Evolutionary conservation across 2,888 invertebrate species (phyloP).

Genomic region (Drosophila aldrichi): DNA sequence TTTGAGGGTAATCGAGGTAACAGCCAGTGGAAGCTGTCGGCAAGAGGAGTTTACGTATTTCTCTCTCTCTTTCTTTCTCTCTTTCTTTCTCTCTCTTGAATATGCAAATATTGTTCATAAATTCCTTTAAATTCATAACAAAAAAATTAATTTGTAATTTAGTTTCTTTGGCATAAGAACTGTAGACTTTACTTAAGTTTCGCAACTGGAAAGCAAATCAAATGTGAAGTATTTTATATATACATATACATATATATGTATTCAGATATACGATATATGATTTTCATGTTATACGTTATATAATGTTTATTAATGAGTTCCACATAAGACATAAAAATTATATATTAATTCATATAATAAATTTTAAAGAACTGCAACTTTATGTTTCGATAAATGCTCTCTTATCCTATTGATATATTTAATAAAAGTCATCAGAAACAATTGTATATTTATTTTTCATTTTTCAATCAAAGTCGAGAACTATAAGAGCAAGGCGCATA

Average conservation of each 20-base stretch:
- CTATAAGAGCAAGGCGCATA: not conserved
- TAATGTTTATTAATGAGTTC: not conserved
- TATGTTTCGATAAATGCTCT: not conserved
- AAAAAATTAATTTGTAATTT: too few species aligned
- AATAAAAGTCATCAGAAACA: not conserved
- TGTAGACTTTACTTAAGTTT: not conserved
- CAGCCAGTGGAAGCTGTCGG: not conserved
- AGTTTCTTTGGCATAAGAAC: not conserved
- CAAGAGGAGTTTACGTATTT: not conserved
- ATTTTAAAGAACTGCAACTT: not conserved
- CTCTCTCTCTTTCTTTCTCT: too few species aligned
- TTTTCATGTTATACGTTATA: too few species aligned
- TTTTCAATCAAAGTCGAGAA: not conserved
- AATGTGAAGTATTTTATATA: too few species aligned
- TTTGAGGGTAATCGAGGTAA: not conserved
- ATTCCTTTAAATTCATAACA: too few species aligned
- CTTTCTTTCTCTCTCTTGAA: too few species aligned
- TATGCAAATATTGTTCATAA: too few species aligned
- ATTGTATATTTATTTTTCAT: not conserved
- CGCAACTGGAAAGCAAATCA: too few species aligned
- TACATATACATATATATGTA: too few species aligned
- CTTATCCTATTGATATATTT: not conserved
- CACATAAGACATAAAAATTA: too few species aligned
- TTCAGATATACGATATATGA: too few species aligned
- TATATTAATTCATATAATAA: too few species aligned